These are phyloP conservation scores for Nomada fabriciana DNA, from an alignment of 2,888 invertebrate genomes.

Conservation along the genomic window DNA sequence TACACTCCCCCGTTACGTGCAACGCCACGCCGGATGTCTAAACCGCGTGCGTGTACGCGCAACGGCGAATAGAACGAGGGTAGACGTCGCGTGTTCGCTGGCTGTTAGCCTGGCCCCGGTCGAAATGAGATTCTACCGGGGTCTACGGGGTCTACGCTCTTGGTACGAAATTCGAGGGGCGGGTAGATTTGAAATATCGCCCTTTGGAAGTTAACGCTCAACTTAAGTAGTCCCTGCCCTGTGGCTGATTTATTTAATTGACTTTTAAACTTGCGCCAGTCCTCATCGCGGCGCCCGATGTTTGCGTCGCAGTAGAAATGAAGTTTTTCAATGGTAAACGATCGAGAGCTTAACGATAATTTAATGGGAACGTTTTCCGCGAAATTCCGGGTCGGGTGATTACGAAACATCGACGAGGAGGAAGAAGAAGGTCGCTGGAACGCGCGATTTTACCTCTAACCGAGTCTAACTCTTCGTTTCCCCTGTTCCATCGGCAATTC, in stretches of 20 bases:
- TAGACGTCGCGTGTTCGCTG: slow-evolving; percentile 59
- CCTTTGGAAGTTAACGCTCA: slow-evolving; percentile 20
- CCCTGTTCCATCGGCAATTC: slow-evolving; percentile 43
- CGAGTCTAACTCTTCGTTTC: slow-evolving; percentile 10
- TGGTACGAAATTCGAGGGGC: slow-evolving; percentile 25
- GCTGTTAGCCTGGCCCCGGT: slow-evolving; percentile 45
- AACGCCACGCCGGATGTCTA: slow-evolving; percentile 33
- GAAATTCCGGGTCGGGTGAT: slow-evolving; percentile 61
- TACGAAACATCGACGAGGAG: slow-evolving; percentile 43
- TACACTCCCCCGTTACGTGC: slow-evolving; percentile 27
- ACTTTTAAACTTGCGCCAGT: background rate
- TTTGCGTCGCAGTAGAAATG: no score
- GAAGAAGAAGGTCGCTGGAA: slow-evolving; percentile 42
- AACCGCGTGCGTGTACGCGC: slow-evolving; percentile 5
- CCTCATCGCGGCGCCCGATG: background rate
- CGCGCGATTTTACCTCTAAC: slow-evolving; percentile 40
- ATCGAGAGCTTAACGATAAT: slow-evolving; percentile 4
- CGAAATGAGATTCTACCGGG: slow-evolving; percentile 54
- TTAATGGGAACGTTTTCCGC: slow-evolving; percentile 24
- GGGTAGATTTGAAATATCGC: slow-evolving; percentile 47
- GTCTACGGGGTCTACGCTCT: background rate
- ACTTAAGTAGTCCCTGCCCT: slow-evolving; percentile 6
- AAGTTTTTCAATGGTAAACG: background rate
- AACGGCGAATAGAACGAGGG: slow-evolving; percentile 34
- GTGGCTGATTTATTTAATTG: slow-evolving; percentile 29